Conservation (phyloP, 2,888 invertebrate genomes). For the Alitta virens region DNA sequence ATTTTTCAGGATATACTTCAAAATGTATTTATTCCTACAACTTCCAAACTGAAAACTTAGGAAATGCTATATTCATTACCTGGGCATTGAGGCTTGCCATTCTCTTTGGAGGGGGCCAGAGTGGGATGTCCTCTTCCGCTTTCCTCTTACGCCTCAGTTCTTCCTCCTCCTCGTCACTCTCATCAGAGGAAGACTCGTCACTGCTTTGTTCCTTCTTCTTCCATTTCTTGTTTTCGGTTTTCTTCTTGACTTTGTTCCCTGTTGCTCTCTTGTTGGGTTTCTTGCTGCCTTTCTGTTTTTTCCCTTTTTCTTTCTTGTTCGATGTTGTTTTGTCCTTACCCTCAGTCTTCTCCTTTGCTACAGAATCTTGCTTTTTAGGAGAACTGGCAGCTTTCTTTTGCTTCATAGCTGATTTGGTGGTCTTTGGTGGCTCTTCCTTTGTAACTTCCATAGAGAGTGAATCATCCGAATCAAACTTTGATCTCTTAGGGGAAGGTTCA, state of each 20-base stretch:
- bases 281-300: slow-evolving; percentile 8
- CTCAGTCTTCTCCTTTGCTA: slow-evolving; percentile 10
- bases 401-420: background rate
- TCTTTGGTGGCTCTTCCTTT: background rate
- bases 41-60: too few species aligned
- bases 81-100: slow-evolving; percentile 34
- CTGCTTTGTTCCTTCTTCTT: background rate
- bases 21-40: too few species aligned
- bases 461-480: background rate
- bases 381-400: background rate
- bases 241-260: background rate
- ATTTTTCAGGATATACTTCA: too few species aligned
- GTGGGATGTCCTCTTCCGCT: slow-evolving; percentile 15
- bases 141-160: slow-evolving; percentile 6
- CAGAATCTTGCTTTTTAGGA: slow-evolving; percentile 8
- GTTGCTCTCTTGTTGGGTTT: background rate
- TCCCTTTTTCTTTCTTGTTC: slow-evolving; percentile 6
- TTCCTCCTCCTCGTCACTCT: slow-evolving; percentile 2
- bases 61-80: too few species aligned
- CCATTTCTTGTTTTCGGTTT: background rate
- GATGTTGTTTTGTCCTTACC: background rate
- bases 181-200: background rate
- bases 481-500: slow-evolving; percentile 10
- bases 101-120: slow-evolving; percentile 26
- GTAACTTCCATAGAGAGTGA: background rate